phyloP scores from a whole-genome alignment of 2,113 vertebrate genomes.

The Cynopterus brachyotis region DNA sequence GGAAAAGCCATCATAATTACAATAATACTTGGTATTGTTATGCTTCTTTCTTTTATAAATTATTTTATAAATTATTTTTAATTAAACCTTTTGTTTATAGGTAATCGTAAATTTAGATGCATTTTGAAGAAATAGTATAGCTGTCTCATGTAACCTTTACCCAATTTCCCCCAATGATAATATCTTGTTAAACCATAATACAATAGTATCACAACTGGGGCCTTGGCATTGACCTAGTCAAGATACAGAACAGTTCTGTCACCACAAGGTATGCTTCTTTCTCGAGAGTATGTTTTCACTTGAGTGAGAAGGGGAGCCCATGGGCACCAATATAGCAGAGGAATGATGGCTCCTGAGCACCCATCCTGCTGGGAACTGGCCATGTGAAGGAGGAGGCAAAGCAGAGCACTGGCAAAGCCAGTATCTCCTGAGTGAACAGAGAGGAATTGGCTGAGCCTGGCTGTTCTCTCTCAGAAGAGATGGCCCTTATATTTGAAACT shows the following conservation, averaged over 20 bases:
- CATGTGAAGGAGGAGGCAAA: not conserved
- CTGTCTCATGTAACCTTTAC: not conserved
- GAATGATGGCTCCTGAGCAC: not conserved
- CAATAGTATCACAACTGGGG: not conserved
- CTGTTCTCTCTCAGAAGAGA: not conserved
- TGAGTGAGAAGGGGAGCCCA: not conserved
- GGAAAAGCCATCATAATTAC: not conserved
- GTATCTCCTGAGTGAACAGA: fast-evolving
- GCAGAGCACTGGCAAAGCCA: not conserved
- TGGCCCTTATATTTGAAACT: not conserved
- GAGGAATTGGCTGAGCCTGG: not conserved
- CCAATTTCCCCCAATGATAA: no score
- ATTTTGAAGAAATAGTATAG: not conserved
- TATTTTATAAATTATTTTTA: not conserved
- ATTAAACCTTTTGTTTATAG: not conserved
- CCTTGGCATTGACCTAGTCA: no score
- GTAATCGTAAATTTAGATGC: not conserved
- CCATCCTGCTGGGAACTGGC: no score
- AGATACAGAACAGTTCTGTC: not conserved
- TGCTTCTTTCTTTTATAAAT: not conserved
- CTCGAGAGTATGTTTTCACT: not conserved
- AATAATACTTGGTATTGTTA: not conserved
- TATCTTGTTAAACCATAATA: not conserved
- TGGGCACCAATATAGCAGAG: not conserved
- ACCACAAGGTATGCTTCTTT: not conserved